Conservation (phyloP, 1,140 invertebrate species). For the Ylistrum balloti region DNA sequence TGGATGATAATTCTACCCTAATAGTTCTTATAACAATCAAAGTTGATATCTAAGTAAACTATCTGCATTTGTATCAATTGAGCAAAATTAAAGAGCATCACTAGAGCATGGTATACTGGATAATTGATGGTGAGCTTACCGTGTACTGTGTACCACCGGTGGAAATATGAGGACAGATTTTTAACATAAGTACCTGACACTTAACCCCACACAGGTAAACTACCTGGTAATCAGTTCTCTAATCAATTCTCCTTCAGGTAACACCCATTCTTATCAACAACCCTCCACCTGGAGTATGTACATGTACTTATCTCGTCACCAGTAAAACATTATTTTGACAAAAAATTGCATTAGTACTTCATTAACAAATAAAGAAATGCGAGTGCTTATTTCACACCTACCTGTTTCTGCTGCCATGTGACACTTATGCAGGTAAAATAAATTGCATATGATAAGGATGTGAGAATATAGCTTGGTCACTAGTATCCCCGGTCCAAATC, state of each 20-base stretch:
- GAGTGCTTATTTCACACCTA: background rate
- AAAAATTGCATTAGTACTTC: background rate
- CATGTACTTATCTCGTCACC: background rate
- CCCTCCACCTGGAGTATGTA: background rate
- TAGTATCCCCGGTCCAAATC: background rate
- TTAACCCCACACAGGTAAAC: slow-evolving; percentile 26
- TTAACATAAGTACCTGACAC: slow-evolving; percentile 1
- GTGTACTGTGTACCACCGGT: background rate
- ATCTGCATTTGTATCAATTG: background rate
- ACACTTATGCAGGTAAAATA: background rate
- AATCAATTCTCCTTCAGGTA: slow-evolving; percentile 19
- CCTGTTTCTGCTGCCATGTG: slow-evolving; percentile 2
- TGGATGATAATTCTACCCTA: no score
- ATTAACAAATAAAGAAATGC: background rate
- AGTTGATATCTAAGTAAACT: background rate
- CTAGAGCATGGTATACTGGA: background rate
- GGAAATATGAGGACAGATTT: background rate
- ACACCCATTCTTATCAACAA: slow-evolving; percentile 5
- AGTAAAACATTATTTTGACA: background rate
- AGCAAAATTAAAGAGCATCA: background rate
- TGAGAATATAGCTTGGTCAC: slow-evolving; percentile 6
- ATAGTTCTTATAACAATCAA: no score
- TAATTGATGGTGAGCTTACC: background rate
- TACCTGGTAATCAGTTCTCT: background rate
- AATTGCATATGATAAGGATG: background rate